Percentiles rank a stretch among this genome's conserved stretches.
Conservation (phyloP, 1,140 invertebrate genomes). For the Drosophila bocki region DNA sequence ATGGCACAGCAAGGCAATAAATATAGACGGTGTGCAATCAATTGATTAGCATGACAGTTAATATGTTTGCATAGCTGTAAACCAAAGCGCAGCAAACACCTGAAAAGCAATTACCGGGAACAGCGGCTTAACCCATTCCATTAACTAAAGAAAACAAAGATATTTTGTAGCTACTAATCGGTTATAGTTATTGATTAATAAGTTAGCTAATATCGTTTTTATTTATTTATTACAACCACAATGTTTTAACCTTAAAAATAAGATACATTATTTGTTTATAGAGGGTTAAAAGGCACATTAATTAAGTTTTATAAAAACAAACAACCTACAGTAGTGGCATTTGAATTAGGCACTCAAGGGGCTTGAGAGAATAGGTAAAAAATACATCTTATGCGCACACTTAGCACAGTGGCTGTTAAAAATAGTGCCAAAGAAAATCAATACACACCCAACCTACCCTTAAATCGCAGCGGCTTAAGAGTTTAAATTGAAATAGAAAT, state of each 20-base stretch:
- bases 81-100: constrained; percentile 43
- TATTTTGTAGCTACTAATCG: neutral
- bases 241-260: neutral
- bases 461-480: no score
- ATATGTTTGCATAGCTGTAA: constrained; percentile 60
- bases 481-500: neutral
- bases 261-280: neutral
- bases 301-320: neutral
- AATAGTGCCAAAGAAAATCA: neutral
- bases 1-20: constrained; percentile 20
- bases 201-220: neutral
- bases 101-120: constrained; percentile 19
- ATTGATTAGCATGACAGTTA: constrained; percentile 60
- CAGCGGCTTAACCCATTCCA: constrained; percentile 2
- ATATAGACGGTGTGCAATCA: constrained; percentile 36
- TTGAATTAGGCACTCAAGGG: neutral
- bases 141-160: neutral
- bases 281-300: neutral
- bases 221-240: neutral
- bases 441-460: no score
- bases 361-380: neutral
- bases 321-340: constrained; percentile 1
- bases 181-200: neutral
- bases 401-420: neutral
- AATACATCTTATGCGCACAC: neutral